Base-by-base conservation (phyloP, 2,888 invertebrate species). In the Drosophila tanythrix region DNA sequence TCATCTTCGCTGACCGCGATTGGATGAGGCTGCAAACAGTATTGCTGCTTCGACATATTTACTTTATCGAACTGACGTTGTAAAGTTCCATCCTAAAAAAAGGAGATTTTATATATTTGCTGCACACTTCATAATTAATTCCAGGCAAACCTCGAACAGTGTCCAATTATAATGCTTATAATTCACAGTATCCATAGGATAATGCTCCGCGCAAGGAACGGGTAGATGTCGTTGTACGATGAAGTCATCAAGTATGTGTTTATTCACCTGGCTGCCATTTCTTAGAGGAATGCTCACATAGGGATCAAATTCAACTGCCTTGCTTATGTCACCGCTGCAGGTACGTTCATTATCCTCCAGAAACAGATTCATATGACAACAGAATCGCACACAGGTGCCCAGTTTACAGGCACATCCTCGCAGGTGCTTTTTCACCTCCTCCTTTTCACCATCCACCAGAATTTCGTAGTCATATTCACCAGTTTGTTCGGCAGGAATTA, bases 321-420 rank as follows among this genome's bases (percentile, higher is more conserved):
- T 10, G 1, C 2, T 1, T 2, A 67, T 57, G 11, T 59, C 51
- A 0, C 50, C 63, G 5, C n/a, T 43, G 33, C 82, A 81, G 7
- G 36, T 36, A 15, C 36, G 36, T 6, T 75, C 57, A 3, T 52
- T 27, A 0, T 33, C 18, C 1, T 43, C 50, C 15, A 79, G 64
- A 3, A 29, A 1, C 2, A 43, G 58, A 31, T 76, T 64, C 33
- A 11, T 18, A 10, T 67, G 50, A 46, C 91, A 91, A 63, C 91
- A 91, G 52, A 90, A 82, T 6, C 92, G 83, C 1, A 93, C 77
- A 59, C 93, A 93, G 2, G 81, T 65, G 58, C 84, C 90, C n/a
- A 92, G 38, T 6, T 81, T 43, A 58, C 91, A 91, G 29, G 86
- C 73, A 52, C 92, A 92, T 18, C 91, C 91, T 7, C 90, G 76